Evolutionary conservation across 1,140 invertebrate genomes (phyloP), one percentile per base, ranked within the genome.

Genomic region (Caenorhabditis remanei): DNA sequence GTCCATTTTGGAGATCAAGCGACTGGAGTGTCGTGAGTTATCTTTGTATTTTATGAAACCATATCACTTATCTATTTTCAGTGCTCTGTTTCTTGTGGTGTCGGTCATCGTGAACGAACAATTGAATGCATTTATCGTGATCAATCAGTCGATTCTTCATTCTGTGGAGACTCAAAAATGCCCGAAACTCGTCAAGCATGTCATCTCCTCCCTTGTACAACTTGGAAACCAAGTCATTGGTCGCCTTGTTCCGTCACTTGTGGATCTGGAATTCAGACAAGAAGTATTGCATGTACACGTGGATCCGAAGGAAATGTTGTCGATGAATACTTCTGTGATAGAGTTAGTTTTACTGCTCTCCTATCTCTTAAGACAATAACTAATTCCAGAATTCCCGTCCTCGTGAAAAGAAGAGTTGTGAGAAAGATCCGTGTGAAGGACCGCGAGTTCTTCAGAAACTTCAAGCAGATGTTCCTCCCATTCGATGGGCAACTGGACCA

Each of bases 71-170:
- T 9, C 16, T 88, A 6, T 4, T 32, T 55, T 90, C 55, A 91
- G 87, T 92, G 91, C 65, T 93, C 92, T 14, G 88, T 87, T 7
- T 84, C 89, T 14, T 92, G 91, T 86, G 91, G 91, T n/a, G 32
- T 41, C 24, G 92, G 92, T 24, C 48, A 86, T n/a, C 87, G 88
- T 32, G 48, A 87, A 83, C 88, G 91, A 19, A 55, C 75, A 8
- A 85, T 92, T 16, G 91, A 93, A 83, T 92, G 91, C 79, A 87
- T 92, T 41, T 89, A 90, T 55, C 83, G 89, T 13, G 91, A 92
- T 32, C 85, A 91, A 87, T 65, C 87, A 6, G 91, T 92, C 19
- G 91, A 92, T 84, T 63, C 85, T 56, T 91, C 91, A 0, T 83
- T 92, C 46, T 90, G 90, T 87, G 83, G 65, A 67, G 89, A 87